Conservation (phyloP, 2,797 vertebrate genomes). For the Paratrypauchen microcephalus region DNA sequence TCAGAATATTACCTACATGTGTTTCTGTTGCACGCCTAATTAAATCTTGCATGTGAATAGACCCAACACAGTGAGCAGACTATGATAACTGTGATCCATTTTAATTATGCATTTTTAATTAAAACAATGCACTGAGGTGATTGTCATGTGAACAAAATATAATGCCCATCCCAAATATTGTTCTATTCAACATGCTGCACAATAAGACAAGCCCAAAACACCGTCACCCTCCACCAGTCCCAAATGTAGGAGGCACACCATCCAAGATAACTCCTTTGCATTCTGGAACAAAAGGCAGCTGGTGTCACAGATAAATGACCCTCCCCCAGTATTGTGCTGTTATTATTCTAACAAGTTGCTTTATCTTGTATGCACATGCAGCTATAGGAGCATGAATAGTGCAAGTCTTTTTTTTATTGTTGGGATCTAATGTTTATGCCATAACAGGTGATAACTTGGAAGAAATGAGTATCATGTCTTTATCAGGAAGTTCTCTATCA, state of each 20-base stretch:
- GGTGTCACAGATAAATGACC: slow-evolving; percentile 59
- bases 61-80: slow-evolving; percentile 3
- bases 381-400: not conserved
- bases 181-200: slow-evolving; percentile 20
- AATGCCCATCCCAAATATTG: slow-evolving; percentile 33
- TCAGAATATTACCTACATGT: not conserved
- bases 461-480: not conserved
- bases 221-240: slow-evolving; percentile 46
- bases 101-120: slow-evolving; percentile 59
- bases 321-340: slow-evolving; percentile 17
- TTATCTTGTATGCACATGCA: slow-evolving; percentile 37
- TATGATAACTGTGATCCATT: slow-evolving; percentile 27
- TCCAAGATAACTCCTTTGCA: slow-evolving; percentile 46
- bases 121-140: slow-evolving; percentile 49
- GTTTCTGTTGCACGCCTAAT: not conserved
- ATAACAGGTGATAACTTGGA: not conserved
- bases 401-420: not conserved
- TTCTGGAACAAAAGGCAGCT: slow-evolving; percentile 58
- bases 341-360: slow-evolving; percentile 18
- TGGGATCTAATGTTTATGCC: not conserved
- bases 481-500: not conserved
- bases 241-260: slow-evolving; percentile 52
- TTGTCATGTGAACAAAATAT: slow-evolving; percentile 37
- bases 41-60: not conserved
- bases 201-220: slow-evolving; percentile 49